Conservation (phyloP, 2,888 invertebrate species). For the Apotomis capreana region DNA sequence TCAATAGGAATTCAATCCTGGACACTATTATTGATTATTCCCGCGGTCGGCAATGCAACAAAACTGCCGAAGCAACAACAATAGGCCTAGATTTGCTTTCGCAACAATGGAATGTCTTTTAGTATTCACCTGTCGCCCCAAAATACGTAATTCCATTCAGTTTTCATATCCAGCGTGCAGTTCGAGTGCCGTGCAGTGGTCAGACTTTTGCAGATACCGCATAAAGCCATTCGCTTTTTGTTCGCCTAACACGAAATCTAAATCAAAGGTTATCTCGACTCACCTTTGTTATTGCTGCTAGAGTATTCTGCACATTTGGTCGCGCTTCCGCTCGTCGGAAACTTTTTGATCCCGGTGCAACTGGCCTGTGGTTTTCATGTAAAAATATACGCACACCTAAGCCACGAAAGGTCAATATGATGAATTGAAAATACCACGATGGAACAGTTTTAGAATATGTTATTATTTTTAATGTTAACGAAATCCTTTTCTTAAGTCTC, state of each 20-base stretch:
- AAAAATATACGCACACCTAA: slow-evolving; percentile 61
- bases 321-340: slow-evolving; percentile 57
- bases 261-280: slow-evolving; percentile 80
- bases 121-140: slow-evolving; percentile 73
- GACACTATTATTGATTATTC: slow-evolving; percentile 19
- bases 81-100: slow-evolving; percentile 47
- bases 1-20: neutral
- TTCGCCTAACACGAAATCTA: slow-evolving; percentile 71
- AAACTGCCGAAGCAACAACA: slow-evolving; percentile 37
- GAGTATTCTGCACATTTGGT: slow-evolving; percentile 66
- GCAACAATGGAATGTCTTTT: slow-evolving; percentile 68
- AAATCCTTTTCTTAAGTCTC: slow-evolving; percentile 4
- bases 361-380: slow-evolving; percentile 51
- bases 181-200: slow-evolving; percentile 65
- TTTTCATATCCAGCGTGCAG: slow-evolving; percentile 60
- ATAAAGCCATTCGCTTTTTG: slow-evolving; percentile 76
- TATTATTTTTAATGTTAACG: neutral
- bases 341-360: slow-evolving; percentile 58
- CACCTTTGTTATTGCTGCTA: slow-evolving; percentile 79
- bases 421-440: neutral
- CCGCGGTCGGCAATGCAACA: slow-evolving; percentile 20
- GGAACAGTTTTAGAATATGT: neutral
- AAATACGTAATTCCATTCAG: slow-evolving; percentile 65
- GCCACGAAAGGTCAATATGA: slow-evolving; percentile 48
- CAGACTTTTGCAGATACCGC: slow-evolving; percentile 71